These are phyloP conservation scores for Alectura lathami DNA, from an alignment of 2,113 vertebrate species.

Conservation along the genomic window DNA sequence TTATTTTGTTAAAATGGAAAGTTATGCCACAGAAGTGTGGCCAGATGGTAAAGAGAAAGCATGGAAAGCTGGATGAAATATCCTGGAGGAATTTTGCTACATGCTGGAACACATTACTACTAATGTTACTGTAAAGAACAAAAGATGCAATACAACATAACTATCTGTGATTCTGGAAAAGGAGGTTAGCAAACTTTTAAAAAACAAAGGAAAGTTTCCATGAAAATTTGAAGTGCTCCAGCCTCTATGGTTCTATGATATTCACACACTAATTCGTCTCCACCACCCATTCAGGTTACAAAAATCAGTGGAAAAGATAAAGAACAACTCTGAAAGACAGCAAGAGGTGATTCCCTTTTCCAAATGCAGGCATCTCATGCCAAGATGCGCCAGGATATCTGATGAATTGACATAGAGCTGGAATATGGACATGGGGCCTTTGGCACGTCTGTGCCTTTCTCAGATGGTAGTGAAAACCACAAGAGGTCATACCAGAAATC, in stretches of 20 bases:
- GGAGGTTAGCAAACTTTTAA: neutral
- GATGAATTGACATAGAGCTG: neutral
- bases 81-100: neutral
- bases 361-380: neutral
- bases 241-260: neutral
- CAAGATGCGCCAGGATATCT: neutral
- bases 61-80: neutral
- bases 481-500: neutral
- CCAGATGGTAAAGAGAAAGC: neutral
- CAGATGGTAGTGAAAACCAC: accelerated
- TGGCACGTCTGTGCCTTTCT: neutral
- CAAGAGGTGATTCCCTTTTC: neutral
- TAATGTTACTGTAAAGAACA: neutral
- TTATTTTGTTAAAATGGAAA: neutral
- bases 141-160: neutral
- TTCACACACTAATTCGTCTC: neutral
- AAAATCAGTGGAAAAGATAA: neutral
- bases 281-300: neutral
- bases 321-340: neutral
- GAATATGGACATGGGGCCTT: neutral
- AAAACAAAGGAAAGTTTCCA: neutral
- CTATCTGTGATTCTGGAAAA: neutral
- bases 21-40: neutral
- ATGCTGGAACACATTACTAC: neutral
- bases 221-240: neutral